phyloP scores from a whole-genome alignment of 2,888 invertebrate genomes.

The Ophion ellenae region DNA sequence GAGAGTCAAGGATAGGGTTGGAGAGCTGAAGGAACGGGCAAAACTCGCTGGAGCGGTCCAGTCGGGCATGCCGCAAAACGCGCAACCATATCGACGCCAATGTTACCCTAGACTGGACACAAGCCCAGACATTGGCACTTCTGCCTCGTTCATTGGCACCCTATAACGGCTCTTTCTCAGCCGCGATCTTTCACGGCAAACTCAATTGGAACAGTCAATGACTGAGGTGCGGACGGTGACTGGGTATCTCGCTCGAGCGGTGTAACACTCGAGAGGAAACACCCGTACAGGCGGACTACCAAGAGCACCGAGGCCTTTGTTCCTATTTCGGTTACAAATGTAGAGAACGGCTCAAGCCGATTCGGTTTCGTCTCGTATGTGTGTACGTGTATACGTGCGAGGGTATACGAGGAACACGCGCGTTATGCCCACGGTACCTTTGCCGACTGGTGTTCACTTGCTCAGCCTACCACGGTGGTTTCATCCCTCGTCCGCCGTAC shows the following conservation, averaged over 20 bases:
- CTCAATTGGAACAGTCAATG: slow-evolving; percentile 36
- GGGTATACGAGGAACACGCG: background rate
- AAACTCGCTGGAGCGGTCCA: slow-evolving; percentile 30
- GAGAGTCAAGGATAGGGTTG: slow-evolving; percentile 12
- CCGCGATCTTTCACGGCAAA: background rate
- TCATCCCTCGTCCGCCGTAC: slow-evolving; percentile 48
- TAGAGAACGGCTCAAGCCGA: slow-evolving; percentile 71
- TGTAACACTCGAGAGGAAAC: slow-evolving; percentile 42
- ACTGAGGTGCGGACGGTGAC: slow-evolving; percentile 21
- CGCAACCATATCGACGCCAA: slow-evolving; percentile 37
- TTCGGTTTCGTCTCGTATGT: slow-evolving; percentile 40
- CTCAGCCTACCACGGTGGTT: slow-evolving; percentile 38
- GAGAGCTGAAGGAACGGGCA: slow-evolving; percentile 29
- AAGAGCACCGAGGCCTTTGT: slow-evolving; percentile 72
- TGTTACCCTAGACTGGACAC: background rate
- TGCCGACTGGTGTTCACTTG: slow-evolving; percentile 34
- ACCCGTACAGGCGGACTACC: slow-evolving; percentile 29
- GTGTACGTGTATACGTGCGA: background rate
- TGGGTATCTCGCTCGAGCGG: background rate
- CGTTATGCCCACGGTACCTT: slow-evolving; percentile 2
- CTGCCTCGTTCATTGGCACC: background rate
- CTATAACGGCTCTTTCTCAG: slow-evolving; percentile 10
- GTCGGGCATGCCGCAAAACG: slow-evolving; percentile 52
- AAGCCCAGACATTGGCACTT: slow-evolving; percentile 28
- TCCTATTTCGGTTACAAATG: slow-evolving; percentile 78